These are phyloP conservation scores for Chionoecetes opilio DNA, from an alignment of 1,140 invertebrate genomes.

Conservation along the genomic window DNA sequence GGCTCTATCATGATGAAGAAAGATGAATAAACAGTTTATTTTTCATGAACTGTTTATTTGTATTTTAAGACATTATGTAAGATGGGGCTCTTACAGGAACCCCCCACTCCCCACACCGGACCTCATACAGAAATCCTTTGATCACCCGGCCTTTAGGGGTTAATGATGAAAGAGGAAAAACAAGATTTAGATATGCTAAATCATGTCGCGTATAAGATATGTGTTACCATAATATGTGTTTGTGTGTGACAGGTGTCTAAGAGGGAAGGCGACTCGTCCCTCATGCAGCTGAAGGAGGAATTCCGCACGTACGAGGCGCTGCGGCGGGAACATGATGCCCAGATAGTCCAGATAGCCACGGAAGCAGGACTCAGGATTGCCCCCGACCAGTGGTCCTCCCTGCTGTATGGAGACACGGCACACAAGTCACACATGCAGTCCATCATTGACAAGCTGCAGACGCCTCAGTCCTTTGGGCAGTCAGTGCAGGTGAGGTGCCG, in stretches of 20 bases:
- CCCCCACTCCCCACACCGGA: too few relatives aligned
- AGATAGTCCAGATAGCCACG: constrained; percentile 98
- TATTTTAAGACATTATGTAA: too few relatives aligned
- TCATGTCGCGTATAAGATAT: neutral
- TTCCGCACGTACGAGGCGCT: constrained; percentile 97
- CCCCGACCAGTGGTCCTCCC: constrained; percentile 98
- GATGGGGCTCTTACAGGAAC: too few relatives aligned
- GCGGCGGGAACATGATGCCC: constrained; percentile 98
- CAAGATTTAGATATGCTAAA: too few relatives aligned
- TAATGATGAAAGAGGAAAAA: too few relatives aligned
- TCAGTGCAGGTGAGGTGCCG: constrained; percentile 89
- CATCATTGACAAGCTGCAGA: constrained; percentile 91
- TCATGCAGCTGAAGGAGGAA: constrained; percentile 99
- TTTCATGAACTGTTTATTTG: too few relatives aligned
- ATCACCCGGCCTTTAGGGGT: too few relatives aligned
- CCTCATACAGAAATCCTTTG: too few relatives aligned
- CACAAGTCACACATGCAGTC: constrained; percentile 99
- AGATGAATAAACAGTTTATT: too few relatives aligned
- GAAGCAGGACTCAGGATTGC: constrained; percentile 98
- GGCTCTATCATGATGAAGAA: too few relatives aligned
- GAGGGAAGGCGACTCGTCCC: constrained; percentile 97
- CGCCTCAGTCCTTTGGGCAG: constrained; percentile 94
- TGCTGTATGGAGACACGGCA: constrained; percentile 96
- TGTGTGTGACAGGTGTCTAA: constrained; percentile 92
- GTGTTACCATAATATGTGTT: too few relatives aligned